Evolutionary conservation across 2,113 vertebrate species (phyloP).

Genomic region (Anolis sagrei): DNA sequence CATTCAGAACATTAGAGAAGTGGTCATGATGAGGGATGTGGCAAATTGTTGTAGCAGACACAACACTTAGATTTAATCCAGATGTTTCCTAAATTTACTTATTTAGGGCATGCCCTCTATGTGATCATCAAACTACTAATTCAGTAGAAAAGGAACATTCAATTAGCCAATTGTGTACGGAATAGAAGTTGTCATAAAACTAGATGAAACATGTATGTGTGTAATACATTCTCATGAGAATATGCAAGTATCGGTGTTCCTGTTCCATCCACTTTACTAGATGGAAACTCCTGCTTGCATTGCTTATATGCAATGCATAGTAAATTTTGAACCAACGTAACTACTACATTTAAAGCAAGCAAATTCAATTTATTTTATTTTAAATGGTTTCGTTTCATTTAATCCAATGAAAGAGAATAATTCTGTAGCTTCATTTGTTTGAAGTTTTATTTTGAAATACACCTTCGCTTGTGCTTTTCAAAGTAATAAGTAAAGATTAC

Average conservation of each 20-base stretch:
- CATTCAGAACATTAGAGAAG: neutral
- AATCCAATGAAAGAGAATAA: neutral
- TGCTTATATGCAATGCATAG: neutral
- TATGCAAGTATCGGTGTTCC: neutral
- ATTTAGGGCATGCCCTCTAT: slow-evolving; percentile 18
- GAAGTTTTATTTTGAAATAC: slow-evolving; percentile 16
- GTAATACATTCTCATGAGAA: neutral
- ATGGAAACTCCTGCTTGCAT: neutral
- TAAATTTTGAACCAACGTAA: too few relatives aligned
- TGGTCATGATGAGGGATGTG: neutral
- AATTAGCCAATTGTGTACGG: too few relatives aligned
- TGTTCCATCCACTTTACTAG: too few relatives aligned
- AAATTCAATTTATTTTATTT: neutral
- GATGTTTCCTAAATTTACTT: slow-evolving; percentile 37
- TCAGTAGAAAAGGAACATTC: neutral
- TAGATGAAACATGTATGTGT: too few relatives aligned
- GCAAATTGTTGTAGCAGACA: too few relatives aligned
- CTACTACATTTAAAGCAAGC: neutral
- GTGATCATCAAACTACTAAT: slow-evolving; percentile 39
- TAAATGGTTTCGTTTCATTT: neutral
- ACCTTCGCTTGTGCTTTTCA: slow-evolving; percentile 48
- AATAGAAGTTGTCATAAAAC: too few relatives aligned
- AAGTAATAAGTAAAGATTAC: slow-evolving; percentile 22
- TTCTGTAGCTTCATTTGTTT: neutral
- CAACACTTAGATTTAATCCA: slow-evolving; percentile 33